Base-by-base conservation (phyloP, 2,888 invertebrate genomes). In the Cataglyphis livida region DNA sequence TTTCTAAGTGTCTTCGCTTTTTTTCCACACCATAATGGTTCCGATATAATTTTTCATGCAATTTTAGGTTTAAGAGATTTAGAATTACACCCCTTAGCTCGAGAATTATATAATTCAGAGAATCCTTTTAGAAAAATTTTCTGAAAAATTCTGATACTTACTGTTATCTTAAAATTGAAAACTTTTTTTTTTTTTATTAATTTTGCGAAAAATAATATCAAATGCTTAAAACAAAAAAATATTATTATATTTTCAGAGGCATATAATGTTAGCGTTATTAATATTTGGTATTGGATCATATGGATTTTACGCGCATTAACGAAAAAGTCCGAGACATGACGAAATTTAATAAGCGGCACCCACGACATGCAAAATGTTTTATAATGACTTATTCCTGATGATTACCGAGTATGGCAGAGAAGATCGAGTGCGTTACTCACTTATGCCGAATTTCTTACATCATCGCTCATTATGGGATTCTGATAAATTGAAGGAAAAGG, bases 321-420 rank as follows among this genome's bases (percentile, higher is more conserved):
- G 6, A 66, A 59, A 78, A 51, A 32, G 12, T 57, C n/a, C 10
- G 10, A 41, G 32, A 57, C 15, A 68, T 21, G n/a, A 54, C 35
- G 12, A 18, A 65, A 35, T 75, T 70, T 59, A 44, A 44, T 70
- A n/a, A 41, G n/a, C 44, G 6, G 44, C 57, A 41, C 76, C 41
- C 10, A 76, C 65, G n/a, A 54, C 25, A n/a, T 18, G 21, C 48
- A 57, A 74, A 73, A 12, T 59, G n/a, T 48, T 76, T 48, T 62
- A 66, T 74, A 25, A 75, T 44, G 44, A 65, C 25, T 28, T 10
- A 78, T 41, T 51, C 28, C 1, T 7, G 21, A 57, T 79, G 41
- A 25, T 76, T n/a, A 62, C 68, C 81, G 48, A 48, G 18, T 79
- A 83, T 86, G 71, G 84, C 6, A 35, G 62, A 78, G 35, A 32